These are phyloP conservation scores for Dolichotis patagonum DNA, from an alignment of 2,113 vertebrate species.

Conservation along the genomic window DNA sequence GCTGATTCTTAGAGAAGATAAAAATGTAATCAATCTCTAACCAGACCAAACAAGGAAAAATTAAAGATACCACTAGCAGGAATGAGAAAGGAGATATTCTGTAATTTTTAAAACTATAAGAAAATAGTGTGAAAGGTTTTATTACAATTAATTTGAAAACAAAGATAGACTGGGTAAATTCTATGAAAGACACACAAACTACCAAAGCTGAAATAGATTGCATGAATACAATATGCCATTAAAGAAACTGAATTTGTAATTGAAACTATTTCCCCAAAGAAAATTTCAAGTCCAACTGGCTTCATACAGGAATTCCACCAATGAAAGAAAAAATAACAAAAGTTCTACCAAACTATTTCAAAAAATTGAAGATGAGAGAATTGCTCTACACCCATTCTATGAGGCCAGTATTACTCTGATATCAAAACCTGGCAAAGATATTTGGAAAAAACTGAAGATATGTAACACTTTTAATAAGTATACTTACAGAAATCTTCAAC, in stretches of 20 bases:
- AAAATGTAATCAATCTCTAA: not conserved
- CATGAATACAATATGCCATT: not conserved
- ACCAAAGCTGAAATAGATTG: not conserved
- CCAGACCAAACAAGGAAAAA: not conserved
- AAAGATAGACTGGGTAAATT: not conserved
- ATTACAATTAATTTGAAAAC: not conserved
- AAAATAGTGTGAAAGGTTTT: constrained; percentile 42
- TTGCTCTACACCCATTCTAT: not conserved
- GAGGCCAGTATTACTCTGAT: not conserved
- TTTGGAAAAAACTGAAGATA: not conserved
- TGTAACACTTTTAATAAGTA: not conserved
- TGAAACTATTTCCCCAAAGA: constrained; percentile 6
- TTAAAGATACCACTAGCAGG: not conserved
- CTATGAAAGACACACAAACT: not conserved
- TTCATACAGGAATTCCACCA: constrained; percentile 19
- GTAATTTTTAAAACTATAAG: not conserved
- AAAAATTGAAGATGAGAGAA: not conserved
- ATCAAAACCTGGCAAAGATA: not conserved
- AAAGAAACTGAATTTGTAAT: not conserved
- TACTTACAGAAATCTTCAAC: not conserved
- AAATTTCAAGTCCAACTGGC: not conserved
- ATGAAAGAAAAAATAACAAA: not conserved
- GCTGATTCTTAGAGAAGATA: not conserved
- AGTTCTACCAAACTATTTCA: not conserved
- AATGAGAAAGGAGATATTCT: not conserved